Percentiles rank a stretch among this genome's conserved stretches.
Evolutionary conservation across 2,113 vertebrate genomes (phyloP).

Genomic region (Vulpes ferrilata): DNA sequence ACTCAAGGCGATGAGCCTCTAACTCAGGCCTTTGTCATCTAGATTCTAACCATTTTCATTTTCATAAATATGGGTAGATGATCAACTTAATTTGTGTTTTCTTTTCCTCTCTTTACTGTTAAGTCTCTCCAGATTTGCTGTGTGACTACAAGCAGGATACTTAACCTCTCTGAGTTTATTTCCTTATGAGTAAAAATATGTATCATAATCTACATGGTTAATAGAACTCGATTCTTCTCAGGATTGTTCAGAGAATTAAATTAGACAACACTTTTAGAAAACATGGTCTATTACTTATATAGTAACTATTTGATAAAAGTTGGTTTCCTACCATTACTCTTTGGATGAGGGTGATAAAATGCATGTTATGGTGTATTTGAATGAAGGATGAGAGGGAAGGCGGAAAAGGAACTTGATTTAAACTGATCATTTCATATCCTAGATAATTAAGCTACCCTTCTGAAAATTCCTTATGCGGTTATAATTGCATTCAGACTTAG

Average conservation of each 20-base stretch:
- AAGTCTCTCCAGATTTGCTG: background rate
- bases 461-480: background rate
- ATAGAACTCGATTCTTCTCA: background rate
- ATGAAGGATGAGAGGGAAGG: background rate
- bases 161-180: background rate
- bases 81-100: background rate
- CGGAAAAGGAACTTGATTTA: background rate
- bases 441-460: background rate
- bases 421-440: background rate
- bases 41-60: background rate
- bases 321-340: background rate
- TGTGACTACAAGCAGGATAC: background rate
- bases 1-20: background rate
- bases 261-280: slow-evolving; percentile 1
- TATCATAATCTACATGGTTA: background rate
- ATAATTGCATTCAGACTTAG: background rate
- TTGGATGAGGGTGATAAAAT: background rate
- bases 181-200: background rate
- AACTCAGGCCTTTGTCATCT: background rate
- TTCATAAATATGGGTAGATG: background rate
- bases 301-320: background rate
- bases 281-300: background rate
- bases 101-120: background rate
- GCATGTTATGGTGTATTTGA: background rate
- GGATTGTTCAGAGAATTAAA: background rate